phyloP scores from a whole-genome alignment of 2,113 vertebrate genomes.

The Tupaia chinensis region DNA sequence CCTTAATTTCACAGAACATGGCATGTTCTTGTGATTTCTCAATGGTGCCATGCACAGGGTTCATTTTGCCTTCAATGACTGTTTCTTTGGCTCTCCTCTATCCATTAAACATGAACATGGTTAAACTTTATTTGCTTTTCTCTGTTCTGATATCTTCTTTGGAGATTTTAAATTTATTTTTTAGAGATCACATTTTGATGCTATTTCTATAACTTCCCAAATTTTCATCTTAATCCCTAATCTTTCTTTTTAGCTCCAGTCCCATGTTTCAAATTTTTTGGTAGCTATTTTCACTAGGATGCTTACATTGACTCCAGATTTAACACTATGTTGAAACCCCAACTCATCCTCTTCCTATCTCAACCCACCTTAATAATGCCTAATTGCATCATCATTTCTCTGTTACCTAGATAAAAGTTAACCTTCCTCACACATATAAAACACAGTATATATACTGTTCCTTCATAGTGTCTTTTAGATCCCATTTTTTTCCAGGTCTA shows the following conservation, averaged over 20 bases:
- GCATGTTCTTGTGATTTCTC: not conserved
- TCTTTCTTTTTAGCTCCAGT: not conserved
- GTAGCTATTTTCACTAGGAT: slow-evolving; percentile 17
- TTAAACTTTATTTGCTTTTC: not conserved
- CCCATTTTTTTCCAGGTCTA: not conserved
- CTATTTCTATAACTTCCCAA: not conserved
- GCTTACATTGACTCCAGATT: not conserved
- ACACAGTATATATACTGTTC: not conserved
- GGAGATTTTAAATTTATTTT: not conserved
- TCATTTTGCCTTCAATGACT: not conserved
- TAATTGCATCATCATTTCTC: not conserved
- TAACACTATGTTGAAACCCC: not conserved
- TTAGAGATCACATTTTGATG: not conserved
- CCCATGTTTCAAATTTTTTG: not conserved
- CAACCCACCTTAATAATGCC: not conserved
- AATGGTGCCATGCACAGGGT: not conserved
- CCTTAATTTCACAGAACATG: not conserved
- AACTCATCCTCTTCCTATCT: not conserved
- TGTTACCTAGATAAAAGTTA: slow-evolving; percentile 22
- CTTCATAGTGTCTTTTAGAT: not conserved
- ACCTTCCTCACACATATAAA: not conserved
- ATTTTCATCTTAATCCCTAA: slow-evolving; percentile 5
- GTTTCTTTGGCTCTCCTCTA: not conserved
- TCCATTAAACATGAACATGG: not conserved
- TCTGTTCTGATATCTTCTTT: slow-evolving; percentile 14